Evolutionary conservation across 2,113 vertebrate species (phyloP).

Genomic region (Perca schrenkii): DNA sequence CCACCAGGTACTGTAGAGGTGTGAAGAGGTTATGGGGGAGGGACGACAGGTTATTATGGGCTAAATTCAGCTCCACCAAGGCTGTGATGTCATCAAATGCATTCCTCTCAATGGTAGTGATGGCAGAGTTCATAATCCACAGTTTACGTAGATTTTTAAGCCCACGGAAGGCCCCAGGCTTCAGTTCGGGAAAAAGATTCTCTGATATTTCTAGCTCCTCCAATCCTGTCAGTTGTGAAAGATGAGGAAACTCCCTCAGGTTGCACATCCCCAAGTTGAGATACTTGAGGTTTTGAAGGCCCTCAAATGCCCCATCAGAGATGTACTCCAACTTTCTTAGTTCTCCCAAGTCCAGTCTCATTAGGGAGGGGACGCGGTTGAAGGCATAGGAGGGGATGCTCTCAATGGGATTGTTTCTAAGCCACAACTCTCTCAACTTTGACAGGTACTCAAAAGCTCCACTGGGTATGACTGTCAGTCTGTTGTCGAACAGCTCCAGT

Average conservation of each 20-base stretch:
- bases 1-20: slow-evolving; percentile 94
- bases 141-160: slow-evolving; percentile 95
- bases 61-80: slow-evolving; percentile 97
- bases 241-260: slow-evolving; percentile 94
- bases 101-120: slow-evolving; percentile 93
- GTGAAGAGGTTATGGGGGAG: slow-evolving; percentile 98
- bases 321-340: slow-evolving; percentile 97
- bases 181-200: slow-evolving; percentile 94
- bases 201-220: slow-evolving; percentile 99
- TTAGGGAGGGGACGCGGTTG: slow-evolving; percentile 97
- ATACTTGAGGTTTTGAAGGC: slow-evolving; percentile 97
- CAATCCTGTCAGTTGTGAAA: slow-evolving; percentile 91
- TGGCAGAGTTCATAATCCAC: slow-evolving; percentile 99
- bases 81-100: slow-evolving; percentile 97
- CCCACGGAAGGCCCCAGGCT: slow-evolving; percentile 93
- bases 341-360: slow-evolving; percentile 97
- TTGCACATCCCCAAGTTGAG: slow-evolving; percentile 99
- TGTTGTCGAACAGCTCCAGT: slow-evolving; percentile 98
- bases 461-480: slow-evolving; percentile 96
- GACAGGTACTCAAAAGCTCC: slow-evolving; percentile 99
- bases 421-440: slow-evolving; percentile 96
- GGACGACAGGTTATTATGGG: slow-evolving; percentile 97
- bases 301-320: slow-evolving; percentile 97
- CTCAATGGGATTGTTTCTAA: slow-evolving; percentile 98
- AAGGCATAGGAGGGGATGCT: slow-evolving; percentile 98